These are phyloP conservation scores for Lithodes maja DNA, from an alignment of 2,888 invertebrate species.

Conservation along the genomic window DNA sequence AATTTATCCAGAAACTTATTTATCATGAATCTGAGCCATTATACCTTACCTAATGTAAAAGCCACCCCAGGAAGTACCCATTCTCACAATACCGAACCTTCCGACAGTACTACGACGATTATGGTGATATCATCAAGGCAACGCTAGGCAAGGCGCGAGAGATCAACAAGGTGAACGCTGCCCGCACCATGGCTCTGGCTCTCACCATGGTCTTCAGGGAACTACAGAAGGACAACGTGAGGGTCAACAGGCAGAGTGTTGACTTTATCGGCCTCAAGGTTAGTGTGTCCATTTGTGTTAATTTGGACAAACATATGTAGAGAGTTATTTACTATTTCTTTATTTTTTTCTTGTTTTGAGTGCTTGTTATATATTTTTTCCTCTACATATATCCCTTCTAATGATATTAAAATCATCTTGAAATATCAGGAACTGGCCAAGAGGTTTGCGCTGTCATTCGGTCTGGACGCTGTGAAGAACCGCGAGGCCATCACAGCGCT, in stretches of 20 bases:
- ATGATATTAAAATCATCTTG: slow-evolving; percentile 63
- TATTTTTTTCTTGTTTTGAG: neutral
- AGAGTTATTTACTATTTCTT: neutral
- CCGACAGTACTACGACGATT: slow-evolving; percentile 94
- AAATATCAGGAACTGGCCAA: slow-evolving; percentile 89
- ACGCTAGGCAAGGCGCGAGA: slow-evolving; percentile 97
- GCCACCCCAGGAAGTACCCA: no score
- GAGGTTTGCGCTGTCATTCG: slow-evolving; percentile 96
- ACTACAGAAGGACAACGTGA: slow-evolving; percentile 65
- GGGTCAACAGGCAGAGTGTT: slow-evolving; percentile 83
- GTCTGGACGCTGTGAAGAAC: slow-evolving; percentile 96
- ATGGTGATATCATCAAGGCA: slow-evolving; percentile 98
- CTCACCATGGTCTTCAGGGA: slow-evolving; percentile 86
- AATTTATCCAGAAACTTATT: no score
- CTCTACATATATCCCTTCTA: neutral
- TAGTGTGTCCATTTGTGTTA: neutral
- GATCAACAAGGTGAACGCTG: slow-evolving; percentile 97
- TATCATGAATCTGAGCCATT: no score
- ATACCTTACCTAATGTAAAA: no score
- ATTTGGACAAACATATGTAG: no score
- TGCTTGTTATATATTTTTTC: neutral
- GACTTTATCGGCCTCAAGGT: slow-evolving; percentile 93
- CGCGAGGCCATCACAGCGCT: slow-evolving; percentile 96
- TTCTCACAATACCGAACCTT: no score
- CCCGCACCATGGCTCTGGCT: slow-evolving; percentile 93